Percentiles rank a stretch among this genome's conserved stretches.
Conservation (phyloP, 1,140 invertebrate species). For the Aleiodes sp. region DNA sequence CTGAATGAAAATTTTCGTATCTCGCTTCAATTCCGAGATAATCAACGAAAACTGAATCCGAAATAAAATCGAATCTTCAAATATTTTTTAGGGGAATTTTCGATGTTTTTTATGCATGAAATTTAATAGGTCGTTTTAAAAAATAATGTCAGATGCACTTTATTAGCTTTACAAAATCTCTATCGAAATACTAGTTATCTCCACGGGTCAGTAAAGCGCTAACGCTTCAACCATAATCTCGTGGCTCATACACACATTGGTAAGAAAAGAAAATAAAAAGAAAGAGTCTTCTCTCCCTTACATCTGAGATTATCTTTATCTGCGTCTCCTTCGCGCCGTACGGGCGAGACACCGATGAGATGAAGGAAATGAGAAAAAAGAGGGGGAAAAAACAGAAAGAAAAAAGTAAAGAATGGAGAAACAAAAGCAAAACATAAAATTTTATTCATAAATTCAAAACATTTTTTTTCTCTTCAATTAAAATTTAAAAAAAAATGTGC, state of each 20-base stretch:
- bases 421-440: constrained; percentile 10
- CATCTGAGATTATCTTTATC: constrained; percentile 52
- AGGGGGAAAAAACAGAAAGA: background rate
- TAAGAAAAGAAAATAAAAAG: background rate
- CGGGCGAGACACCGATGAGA: constrained; percentile 18
- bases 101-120: too few relatives aligned
- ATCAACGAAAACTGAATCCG: too few relatives aligned
- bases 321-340: constrained; percentile 32
- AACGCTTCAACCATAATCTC: background rate
- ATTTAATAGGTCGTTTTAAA: too few relatives aligned
- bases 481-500: too few relatives aligned
- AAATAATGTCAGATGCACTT: constrained; percentile 9
- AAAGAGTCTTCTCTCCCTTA: constrained; percentile 35
- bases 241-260: background rate
- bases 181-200: constrained; percentile 55
- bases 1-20: too few relatives aligned
- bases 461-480: too few relatives aligned
- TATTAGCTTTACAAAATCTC: constrained; percentile 48
- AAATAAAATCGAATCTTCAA: too few relatives aligned
- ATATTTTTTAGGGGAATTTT: too few relatives aligned
- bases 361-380: background rate
- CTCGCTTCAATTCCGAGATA: too few relatives aligned
- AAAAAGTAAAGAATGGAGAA: background rate
- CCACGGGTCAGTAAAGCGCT: constrained; percentile 54
- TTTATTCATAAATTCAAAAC: too few relatives aligned